These are phyloP conservation scores for Choristoneura rosaceana DNA, from an alignment of 2,888 invertebrate genomes.

Conservation along the genomic window DNA sequence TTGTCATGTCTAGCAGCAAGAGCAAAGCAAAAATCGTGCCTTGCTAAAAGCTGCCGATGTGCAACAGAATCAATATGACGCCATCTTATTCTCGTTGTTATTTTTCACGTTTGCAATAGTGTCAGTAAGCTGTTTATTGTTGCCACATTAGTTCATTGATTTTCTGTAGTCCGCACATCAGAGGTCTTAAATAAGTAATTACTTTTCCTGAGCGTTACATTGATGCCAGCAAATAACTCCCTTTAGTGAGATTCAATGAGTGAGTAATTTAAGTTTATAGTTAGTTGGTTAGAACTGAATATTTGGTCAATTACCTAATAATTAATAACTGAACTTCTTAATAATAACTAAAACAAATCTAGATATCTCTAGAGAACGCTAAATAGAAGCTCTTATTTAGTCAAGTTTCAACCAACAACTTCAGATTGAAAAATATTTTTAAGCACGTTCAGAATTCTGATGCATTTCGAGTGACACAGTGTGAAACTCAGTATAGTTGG, in stretches of 20 bases:
- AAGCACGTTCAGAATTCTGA: not conserved
- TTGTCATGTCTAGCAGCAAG: slow-evolving; percentile 33
- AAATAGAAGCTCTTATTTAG: too few relatives aligned
- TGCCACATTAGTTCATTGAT: too few relatives aligned
- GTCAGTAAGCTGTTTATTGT: too few relatives aligned
- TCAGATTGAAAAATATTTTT: not conserved
- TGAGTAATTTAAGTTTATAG: not conserved
- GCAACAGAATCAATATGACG: not conserved
- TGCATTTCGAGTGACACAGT: not conserved
- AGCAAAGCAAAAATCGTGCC: slow-evolving; percentile 21
- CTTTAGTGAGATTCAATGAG: not conserved
- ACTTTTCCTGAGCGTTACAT: too few relatives aligned
- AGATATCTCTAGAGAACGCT: not conserved
- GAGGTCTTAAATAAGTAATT: too few relatives aligned
- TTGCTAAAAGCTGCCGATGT: slow-evolving; percentile 18
- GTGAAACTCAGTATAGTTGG: not conserved
- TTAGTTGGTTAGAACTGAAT: not conserved
- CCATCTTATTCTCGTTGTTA: not conserved
- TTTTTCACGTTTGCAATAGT: not conserved
- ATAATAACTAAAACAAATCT: not conserved
- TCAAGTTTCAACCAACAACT: not conserved
- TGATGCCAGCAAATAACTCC: not conserved
- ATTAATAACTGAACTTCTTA: not conserved
- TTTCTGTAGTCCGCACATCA: too few relatives aligned
- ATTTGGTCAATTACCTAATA: too few relatives aligned